Conservation (phyloP, 2,797 vertebrate species). For the Arremon brunneinucha region DNA sequence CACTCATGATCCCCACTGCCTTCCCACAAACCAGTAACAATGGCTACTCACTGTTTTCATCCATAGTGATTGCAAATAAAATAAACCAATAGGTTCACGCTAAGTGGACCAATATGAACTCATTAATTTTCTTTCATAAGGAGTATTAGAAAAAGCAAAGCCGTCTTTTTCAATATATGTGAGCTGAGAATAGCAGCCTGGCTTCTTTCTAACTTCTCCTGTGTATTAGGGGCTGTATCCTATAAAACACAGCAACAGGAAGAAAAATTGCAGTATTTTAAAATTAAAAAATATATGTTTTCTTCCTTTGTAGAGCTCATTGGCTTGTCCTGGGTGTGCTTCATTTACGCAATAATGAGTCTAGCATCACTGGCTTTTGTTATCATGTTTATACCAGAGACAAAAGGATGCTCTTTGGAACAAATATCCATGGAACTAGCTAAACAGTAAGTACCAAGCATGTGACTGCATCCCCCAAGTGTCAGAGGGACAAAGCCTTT, state of each 20-base stretch:
- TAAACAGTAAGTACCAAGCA: constrained; percentile 76
- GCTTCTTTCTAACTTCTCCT: neutral
- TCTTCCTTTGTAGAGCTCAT: constrained; percentile 80
- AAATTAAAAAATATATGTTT: neutral
- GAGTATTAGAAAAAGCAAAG: neutral
- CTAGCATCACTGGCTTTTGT: constrained; percentile 87
- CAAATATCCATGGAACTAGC: constrained; percentile 92
- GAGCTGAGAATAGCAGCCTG: neutral
- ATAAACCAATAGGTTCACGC: neutral
- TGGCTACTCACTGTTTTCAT: neutral
- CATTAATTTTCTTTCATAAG: neutral
- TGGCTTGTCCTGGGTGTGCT: constrained; percentile 88
- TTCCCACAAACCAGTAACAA: neutral
- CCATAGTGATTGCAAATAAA: neutral
- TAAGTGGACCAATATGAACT: neutral
- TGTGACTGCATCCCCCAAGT: neutral
- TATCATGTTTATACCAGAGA: constrained; percentile 88
- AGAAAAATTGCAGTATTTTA: neutral
- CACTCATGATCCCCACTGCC: neutral
- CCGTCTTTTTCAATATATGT: neutral
- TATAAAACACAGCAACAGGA: neutral
- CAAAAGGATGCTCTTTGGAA: constrained; percentile 90
- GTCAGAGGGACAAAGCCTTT: neutral
- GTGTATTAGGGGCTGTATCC: neutral
- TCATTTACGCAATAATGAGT: constrained; percentile 89